Percentiles rank a stretch among this genome's conserved stretches.
Evolutionary conservation across 1,140 invertebrate species (phyloP).

Genomic region (Scylla paramamosain): DNA sequence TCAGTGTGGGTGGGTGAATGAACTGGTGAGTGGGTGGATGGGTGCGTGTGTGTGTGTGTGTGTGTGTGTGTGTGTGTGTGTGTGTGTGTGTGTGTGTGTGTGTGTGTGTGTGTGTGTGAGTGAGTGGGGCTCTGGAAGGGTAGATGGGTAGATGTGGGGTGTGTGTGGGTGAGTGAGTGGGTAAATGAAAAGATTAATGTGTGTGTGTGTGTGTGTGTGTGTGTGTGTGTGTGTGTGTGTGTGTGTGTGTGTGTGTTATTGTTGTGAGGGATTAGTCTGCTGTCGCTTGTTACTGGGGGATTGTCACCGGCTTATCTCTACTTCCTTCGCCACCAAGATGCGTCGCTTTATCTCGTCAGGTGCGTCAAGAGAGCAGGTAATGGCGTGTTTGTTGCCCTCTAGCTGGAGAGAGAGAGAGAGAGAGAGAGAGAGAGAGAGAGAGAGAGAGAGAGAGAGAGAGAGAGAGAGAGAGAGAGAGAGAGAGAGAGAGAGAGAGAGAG

Average conservation of each 20-base stretch:
- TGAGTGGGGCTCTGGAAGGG: background rate
- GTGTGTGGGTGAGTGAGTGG: conserved; percentile 17
- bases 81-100: background rate
- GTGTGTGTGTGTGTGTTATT: no score
- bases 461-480: conserved; percentile 18
- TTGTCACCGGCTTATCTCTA: no score
- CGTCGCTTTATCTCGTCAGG: no score
- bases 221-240: no score
- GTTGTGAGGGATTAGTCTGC: no score
- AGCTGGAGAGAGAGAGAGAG: background rate
- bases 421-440: conserved; percentile 18
- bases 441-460: conserved; percentile 36
- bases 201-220: no score
- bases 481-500: background rate
- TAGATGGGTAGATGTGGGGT: background rate
- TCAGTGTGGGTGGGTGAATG: no score
- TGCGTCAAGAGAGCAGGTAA: no score
- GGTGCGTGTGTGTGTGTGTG: background rate
- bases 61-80: background rate
- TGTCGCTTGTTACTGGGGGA: no score
- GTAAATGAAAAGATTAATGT: no score
- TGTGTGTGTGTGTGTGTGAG: background rate
- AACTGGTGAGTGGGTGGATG: background rate
- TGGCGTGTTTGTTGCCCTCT: no score
- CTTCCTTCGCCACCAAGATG: no score